phyloP scores from a whole-genome alignment of 1,140 invertebrate genomes.

The Conus ventricosus region DNA sequence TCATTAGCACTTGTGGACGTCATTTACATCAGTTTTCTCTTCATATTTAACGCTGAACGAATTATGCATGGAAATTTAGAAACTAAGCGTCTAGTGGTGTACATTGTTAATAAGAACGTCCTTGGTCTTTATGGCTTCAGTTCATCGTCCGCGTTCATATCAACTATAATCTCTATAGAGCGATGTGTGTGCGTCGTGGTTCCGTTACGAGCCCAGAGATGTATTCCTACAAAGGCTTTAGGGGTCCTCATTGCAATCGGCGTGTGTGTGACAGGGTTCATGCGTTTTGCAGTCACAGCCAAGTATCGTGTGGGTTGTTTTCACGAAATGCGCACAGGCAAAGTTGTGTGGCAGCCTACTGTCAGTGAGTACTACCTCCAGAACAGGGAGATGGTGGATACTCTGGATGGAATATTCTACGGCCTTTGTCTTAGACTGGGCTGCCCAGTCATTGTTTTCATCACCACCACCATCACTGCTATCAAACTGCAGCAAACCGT shows the following conservation, averaged over 20 bases:
- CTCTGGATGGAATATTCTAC: background rate
- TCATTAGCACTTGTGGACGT: no score
- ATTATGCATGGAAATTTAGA: no score
- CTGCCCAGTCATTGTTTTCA: background rate
- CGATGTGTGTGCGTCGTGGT: slow-evolving; percentile 15
- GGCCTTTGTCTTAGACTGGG: background rate
- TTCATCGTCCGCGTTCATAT: background rate
- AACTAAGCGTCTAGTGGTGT: background rate
- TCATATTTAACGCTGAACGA: no score
- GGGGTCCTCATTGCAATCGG: background rate
- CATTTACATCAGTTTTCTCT: no score
- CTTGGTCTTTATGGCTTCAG: background rate
- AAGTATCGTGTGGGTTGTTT: background rate
- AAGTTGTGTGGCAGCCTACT: background rate
- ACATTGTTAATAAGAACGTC: background rate
- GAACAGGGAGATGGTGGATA: background rate
- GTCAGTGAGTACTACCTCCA: background rate
- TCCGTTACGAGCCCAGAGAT: background rate
- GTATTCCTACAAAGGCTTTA: background rate
- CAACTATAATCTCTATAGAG: background rate
- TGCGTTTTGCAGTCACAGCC: background rate
- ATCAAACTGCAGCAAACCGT: slow-evolving; percentile 2
- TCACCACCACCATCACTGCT: background rate
- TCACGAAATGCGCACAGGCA: background rate
- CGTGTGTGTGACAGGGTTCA: no score